Evolutionary conservation across 64 coral and sea anemone species (phyloP).

Genomic region (Montipora cactus): DNA sequence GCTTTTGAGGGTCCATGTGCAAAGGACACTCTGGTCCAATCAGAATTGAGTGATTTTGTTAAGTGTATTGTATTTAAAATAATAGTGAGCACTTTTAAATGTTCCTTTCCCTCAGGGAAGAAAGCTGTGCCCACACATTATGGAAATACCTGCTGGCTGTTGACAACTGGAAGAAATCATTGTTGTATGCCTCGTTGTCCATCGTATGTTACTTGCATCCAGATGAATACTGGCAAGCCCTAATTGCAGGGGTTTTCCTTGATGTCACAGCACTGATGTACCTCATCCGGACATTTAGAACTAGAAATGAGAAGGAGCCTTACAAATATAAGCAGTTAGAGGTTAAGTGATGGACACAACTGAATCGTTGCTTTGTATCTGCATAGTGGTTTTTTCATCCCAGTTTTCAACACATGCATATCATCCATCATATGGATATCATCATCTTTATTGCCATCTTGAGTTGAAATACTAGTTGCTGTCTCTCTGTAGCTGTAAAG

Average conservation of each 20-base stretch:
- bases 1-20: too few relatives aligned
- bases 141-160: constrained; percentile 88
- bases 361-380: neutral
- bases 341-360: constrained; percentile 39
- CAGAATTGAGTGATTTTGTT: too few relatives aligned
- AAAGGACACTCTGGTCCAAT: too few relatives aligned
- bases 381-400: neutral
- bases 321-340: constrained; percentile 97
- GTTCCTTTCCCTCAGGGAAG: constrained; percentile 67
- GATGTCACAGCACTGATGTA: constrained; percentile 84
- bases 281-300: constrained; percentile 82
- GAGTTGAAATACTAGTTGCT: too few relatives aligned
- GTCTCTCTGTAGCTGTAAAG: too few relatives aligned
- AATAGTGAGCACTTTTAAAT: neutral
- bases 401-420: too few relatives aligned
- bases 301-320: constrained; percentile 66
- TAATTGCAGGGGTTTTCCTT: constrained; percentile 75
- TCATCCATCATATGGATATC: neutral
- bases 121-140: constrained; percentile 47
- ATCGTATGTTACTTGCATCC: constrained; percentile 88
- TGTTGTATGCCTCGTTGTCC: constrained; percentile 87
- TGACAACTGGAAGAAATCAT: constrained; percentile 93
- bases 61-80: too few relatives aligned
- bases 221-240: constrained; percentile 68
- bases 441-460: neutral